These are phyloP conservation scores for Lepidocyrtinus sp. DNA, from an alignment of 2,888 invertebrate species.

Conservation along the genomic window DNA sequence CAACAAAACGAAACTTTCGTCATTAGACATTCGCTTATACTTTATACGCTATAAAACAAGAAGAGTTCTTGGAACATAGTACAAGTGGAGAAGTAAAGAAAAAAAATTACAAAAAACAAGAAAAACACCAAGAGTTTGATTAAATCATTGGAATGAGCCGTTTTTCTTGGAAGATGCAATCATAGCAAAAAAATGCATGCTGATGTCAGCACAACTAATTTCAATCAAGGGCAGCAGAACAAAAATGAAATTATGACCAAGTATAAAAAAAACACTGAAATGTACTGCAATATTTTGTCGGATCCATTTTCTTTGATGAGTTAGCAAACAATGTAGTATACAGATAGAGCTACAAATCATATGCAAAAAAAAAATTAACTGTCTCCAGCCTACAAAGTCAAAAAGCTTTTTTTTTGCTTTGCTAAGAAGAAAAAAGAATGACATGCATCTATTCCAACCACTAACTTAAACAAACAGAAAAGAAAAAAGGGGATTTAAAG, in stretches of 20 bases:
- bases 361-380: neutral
- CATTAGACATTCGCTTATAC: constrained; percentile 48
- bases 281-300: neutral
- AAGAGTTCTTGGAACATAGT: neutral
- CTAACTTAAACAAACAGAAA: constrained; percentile 9
- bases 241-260: too few species aligned
- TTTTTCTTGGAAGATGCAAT: neutral
- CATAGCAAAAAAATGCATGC: constrained; percentile 9
- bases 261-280: too few species aligned
- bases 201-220: constrained; percentile 15
- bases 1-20: constrained; percentile 39
- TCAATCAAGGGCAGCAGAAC: neutral
- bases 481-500: neutral
- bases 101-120: neutral
- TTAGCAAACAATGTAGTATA: neutral
- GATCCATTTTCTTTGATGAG: neutral
- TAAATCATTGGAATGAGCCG: neutral
- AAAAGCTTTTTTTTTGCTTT: neutral
- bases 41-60: constrained; percentile 31
- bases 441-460: neutral
- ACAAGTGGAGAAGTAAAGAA: neutral
- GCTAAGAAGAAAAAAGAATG: neutral
- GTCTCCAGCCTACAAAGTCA: neutral
- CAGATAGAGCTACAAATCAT: neutral
- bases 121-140: constrained; percentile 24